These are phyloP conservation scores for Lordiphosa andalusiaca DNA, from an alignment of 2,888 invertebrate genomes.

Conservation along the genomic window DNA sequence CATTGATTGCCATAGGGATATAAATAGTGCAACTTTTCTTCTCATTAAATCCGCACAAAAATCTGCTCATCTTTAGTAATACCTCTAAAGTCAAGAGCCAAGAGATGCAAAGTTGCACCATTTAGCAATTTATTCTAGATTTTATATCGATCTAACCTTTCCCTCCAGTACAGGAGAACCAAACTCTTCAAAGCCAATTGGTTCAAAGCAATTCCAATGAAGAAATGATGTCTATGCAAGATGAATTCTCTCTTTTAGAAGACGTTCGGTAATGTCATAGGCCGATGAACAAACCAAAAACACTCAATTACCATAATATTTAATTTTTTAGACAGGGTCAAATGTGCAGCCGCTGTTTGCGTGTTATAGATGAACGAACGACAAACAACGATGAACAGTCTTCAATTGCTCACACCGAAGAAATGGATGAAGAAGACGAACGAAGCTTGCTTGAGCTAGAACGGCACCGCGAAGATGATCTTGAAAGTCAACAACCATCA, in stretches of 20 bases:
- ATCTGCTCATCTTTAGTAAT: no score
- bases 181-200: conserved; percentile 77
- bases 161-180: conserved; percentile 78
- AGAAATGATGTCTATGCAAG: conserved; percentile 87
- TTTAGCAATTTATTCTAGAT: no score
- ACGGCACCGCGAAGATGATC: conserved; percentile 71
- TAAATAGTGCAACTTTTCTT: not conserved
- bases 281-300: not conserved
- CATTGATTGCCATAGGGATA: not conserved
- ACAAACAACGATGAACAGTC: conserved; percentile 81
- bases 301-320: no score
- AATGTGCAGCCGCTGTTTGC: conserved; percentile 89
- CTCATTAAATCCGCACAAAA: no score
- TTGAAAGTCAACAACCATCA: conserved; percentile 62
- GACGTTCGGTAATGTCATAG: conserved; percentile 86
- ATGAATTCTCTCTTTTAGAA: conserved; percentile 90
- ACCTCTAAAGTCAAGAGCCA: no score
- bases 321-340: conserved; percentile 86
- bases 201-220: conserved; percentile 83
- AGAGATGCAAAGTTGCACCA: no score
- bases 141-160: not conserved
- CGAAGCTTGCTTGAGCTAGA: conserved; percentile 82
- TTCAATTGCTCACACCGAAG: conserved; percentile 86
- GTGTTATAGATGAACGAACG: conserved; percentile 83
- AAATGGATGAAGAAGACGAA: conserved; percentile 82